phyloP scores from a whole-genome alignment of 2,113 vertebrate species.

The rat (Rattus norvegicus) region GRCr8 NC_086020.1:153152001-153152500 shows the following conservation, averaged over 20 bases:
- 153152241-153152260: conserved; percentile 71
- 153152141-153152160: not conserved
- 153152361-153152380: conserved; percentile 13
- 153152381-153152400: conserved; percentile 78
- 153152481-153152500: conserved; percentile 59
- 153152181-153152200: conserved; percentile 57
- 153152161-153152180: not conserved
- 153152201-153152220: conserved; percentile 73
- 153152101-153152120: not conserved
- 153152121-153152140: not conserved
- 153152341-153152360: conserved; percentile 72
- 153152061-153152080: not conserved
- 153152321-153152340: conserved; percentile 74
- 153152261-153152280: conserved; percentile 72
- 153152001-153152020: conserved; percentile 63
- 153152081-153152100: not conserved
- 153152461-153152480: conserved; percentile 74
- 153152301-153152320: conserved; percentile 56
- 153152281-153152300: conserved; percentile 31
- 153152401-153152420: conserved; percentile 70
- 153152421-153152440: conserved; percentile 75
- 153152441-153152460: conserved; percentile 77
- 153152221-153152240: conserved; percentile 46
- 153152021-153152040: not conserved
- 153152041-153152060: conserved; percentile 52